A percentile compares a stretch with the other conserved stretches of the same genome.
phyloP scores from a whole-genome alignment of 1,140 invertebrate species.

The Pemphigus obesinymphae region DNA sequence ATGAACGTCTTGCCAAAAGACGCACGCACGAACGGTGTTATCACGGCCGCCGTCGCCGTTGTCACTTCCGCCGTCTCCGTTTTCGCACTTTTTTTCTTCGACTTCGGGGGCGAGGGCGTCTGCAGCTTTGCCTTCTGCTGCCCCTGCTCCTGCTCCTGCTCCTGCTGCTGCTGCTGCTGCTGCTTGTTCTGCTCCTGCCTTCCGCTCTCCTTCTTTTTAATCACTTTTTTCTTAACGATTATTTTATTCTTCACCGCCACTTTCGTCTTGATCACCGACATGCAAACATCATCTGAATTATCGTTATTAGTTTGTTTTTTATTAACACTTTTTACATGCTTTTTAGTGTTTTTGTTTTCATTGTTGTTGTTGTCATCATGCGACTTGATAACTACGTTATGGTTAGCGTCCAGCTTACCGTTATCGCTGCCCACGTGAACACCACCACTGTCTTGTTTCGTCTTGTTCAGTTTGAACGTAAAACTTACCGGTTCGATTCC shows the following conservation, averaged over 20 bases:
- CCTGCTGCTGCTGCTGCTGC: too few relatives aligned
- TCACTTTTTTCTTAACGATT: conserved; percentile 25
- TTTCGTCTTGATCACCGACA: background rate
- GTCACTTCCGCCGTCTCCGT: too few relatives aligned
- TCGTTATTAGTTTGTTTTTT: background rate
- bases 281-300: background rate
- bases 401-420: conserved; percentile 22
- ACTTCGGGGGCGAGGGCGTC: background rate
- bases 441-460: background rate
- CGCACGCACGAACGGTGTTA: conserved; percentile 12
- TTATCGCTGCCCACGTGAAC: background rate
- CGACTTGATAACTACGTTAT: conserved; percentile 14
- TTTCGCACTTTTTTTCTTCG: background rate
- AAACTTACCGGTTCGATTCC: conserved; percentile 25
- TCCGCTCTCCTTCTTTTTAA: background rate
- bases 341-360: background rate
- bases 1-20: conserved; percentile 33
- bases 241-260: conserved; percentile 16
- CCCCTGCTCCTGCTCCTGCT: too few relatives aligned
- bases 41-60: background rate
- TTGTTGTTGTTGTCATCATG: background rate
- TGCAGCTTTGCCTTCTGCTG: background rate
- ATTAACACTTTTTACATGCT: conserved; percentile 2
- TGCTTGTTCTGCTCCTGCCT: background rate
- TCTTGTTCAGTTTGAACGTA: conserved; percentile 25